Evolutionary conservation across 92 coral and sea anemone species (phyloP).

Genomic region (Porites evermanni): DNA sequence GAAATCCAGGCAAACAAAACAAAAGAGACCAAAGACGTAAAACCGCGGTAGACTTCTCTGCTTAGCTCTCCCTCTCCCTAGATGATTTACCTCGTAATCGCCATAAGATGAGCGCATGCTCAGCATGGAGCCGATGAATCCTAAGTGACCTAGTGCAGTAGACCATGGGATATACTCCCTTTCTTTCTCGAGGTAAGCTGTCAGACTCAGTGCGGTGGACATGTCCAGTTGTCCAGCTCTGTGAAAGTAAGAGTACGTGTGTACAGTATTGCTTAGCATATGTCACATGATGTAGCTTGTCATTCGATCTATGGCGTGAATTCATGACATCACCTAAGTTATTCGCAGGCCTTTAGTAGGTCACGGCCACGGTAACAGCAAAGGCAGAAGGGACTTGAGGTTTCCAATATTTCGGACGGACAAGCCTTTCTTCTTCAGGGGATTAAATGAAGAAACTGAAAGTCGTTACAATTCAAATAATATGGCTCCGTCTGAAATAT

Average conservation of each 20-base stretch:
- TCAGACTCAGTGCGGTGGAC: conserved; percentile 87
- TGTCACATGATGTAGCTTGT: no score
- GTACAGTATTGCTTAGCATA: neutral
- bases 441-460: no score
- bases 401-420: no score
- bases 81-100: conserved; percentile 76
- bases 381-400: no score
- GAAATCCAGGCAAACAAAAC: no score
- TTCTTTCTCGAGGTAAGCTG: conserved; percentile 90
- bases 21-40: neutral
- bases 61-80: neutral
- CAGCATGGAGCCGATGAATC: conserved; percentile 90
- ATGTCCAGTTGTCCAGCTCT: conserved; percentile 87
- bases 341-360: no score
- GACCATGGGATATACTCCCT: conserved; percentile 95
- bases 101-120: conserved; percentile 85
- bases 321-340: no score
- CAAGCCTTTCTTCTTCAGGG: no score
- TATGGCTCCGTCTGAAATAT: no score
- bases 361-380: no score
- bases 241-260: neutral
- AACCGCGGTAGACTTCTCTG: neutral
- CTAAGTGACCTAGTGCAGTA: conserved; percentile 80
- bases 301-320: no score
- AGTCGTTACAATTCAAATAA: no score